Base-by-base conservation (phyloP, 2,888 invertebrate species). In the Meiosimyza platycephala region DNA sequence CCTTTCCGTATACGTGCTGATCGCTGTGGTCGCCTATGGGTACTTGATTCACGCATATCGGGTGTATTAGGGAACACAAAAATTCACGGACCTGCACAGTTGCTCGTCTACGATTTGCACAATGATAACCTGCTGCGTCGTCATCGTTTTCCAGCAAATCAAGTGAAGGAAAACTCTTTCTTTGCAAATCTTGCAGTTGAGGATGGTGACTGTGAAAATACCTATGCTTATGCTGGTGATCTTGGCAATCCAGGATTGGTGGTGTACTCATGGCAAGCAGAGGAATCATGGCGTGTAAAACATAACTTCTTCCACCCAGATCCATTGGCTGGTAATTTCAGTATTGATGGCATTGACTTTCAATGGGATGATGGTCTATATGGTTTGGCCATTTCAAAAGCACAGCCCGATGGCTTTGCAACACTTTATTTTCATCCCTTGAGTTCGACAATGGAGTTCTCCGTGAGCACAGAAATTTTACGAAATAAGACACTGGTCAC, bases 351-450 rank as follows among this genome's bases (percentile, higher is more conserved):
- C 3, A 88, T 90, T 16, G 89, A 90, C 74, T 94, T 94, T 81
- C 91, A 91, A 76, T 94, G 94, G 94, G 90, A 90, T 4, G 94
- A 95, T 81, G 94, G 93, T 0, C 84, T 95, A 1, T 94, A 94
- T 77, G 94, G 94, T 0, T 83, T 95, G 76, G 92, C 93, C 0
- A 82, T 95, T 13, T 91, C 92, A 0, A 91, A 91, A 7, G 90
- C 91, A 0, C 90, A 90, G 71, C 79, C 89, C 0, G 90, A 92
- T 70, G 93, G 93, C 48, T 92, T 87, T 83, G 91, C 93, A 73
- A 93, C 92, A 0, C 84, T 95, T 3, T 95, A 93, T 80, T 95
- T 94, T 88, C 95, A 95, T 81, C 93, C 95, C 0, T 89, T 95
- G 84, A 91, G 92, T 3, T 94, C 94, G 78, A 92, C 90, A 74